Percentiles rank a stretch among this genome's conserved stretches.
Evolutionary conservation across 2,888 invertebrate genomes (phyloP).

Genomic region (Parnassius apollo): DNA sequence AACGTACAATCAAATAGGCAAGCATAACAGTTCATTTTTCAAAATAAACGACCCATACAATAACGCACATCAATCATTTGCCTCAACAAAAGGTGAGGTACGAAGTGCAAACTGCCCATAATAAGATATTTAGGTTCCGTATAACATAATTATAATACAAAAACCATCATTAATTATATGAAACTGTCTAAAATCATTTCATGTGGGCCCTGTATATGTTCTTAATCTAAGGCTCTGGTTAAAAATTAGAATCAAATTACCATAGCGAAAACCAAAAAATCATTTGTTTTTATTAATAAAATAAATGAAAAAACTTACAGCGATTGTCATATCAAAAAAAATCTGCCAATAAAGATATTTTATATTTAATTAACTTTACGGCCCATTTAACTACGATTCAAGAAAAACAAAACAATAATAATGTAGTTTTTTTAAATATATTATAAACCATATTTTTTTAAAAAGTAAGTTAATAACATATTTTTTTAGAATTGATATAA

Average conservation of each 20-base stretch:
- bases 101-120: constrained; percentile 44
- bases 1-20: constrained; percentile 60
- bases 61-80: constrained; percentile 69
- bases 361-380: background rate
- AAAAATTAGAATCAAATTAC: background rate
- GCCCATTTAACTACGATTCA: background rate
- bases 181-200: too few species aligned
- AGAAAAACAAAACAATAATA: background rate
- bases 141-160: constrained; percentile 3
- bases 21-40: constrained; percentile 68
- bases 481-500: too few species aligned
- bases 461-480: too few species aligned
- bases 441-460: too few species aligned
- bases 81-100: constrained; percentile 63
- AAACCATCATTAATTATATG: background rate
- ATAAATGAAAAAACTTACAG: too few species aligned
- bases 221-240: background rate
- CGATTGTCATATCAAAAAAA: too few species aligned
- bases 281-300: too few species aligned
- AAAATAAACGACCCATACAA: constrained; percentile 68
- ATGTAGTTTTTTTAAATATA: background rate
- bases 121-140: constrained; percentile 15
- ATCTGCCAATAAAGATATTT: too few species aligned
- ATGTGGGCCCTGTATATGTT: too few species aligned
- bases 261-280: too few species aligned